These are phyloP conservation scores for Drosophila atroscutellata DNA, from an alignment of 2,888 invertebrate species.

Conservation along the genomic window DNA sequence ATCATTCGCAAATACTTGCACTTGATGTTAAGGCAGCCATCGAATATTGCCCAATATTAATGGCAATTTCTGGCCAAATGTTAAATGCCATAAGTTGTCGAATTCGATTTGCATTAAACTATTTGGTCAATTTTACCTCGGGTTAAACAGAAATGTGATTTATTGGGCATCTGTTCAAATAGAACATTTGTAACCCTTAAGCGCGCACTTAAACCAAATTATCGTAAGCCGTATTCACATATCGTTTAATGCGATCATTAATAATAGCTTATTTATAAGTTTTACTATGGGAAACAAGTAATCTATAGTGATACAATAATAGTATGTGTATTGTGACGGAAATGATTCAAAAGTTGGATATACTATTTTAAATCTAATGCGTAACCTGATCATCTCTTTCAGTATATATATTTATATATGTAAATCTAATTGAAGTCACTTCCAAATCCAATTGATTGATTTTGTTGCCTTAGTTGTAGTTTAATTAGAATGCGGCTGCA, in stretches of 20 bases:
- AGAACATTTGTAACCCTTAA: neutral
- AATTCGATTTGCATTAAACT: slow-evolving; percentile 7
- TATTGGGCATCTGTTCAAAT: neutral
- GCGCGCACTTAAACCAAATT: neutral
- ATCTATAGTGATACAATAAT: neutral
- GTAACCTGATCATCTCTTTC: neutral
- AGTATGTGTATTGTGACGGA: neutral
- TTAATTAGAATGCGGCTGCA: slow-evolving; percentile 23
- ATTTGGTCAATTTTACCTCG: neutral
- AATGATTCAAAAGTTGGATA: neutral
- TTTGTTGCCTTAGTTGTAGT: slow-evolving; percentile 13
- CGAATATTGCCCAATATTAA: slow-evolving; percentile 6
- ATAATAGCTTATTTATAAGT: neutral
- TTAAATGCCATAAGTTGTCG: neutral
- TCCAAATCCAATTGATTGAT: slow-evolving; percentile 27
- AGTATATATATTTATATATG: no score
- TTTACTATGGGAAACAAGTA: neutral
- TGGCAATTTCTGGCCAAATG: neutral
- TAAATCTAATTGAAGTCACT: slow-evolving; percentile 52
- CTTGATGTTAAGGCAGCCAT: slow-evolving; percentile 4
- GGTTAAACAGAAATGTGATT: neutral
- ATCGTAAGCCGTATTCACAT: neutral
- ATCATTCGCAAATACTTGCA: slow-evolving; percentile 23
- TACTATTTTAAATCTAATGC: neutral
- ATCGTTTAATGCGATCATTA: neutral